Evolutionary conservation across 2,888 invertebrate genomes (phyloP).

Genomic region (Acrobeloides nanus): DNA sequence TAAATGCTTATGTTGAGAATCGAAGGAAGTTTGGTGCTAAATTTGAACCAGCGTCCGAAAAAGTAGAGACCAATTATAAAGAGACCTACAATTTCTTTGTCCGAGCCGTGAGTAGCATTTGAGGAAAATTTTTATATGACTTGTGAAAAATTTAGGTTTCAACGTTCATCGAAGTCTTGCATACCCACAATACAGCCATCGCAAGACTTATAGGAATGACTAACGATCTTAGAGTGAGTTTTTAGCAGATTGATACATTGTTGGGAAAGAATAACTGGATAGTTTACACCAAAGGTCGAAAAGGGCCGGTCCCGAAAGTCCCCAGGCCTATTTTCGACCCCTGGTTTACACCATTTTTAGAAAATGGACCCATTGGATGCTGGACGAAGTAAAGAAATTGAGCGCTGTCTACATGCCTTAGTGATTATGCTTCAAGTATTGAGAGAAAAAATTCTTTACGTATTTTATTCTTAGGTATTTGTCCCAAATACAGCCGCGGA

Average conservation of each 20-base stretch:
- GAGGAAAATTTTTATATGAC: constrained; percentile 3
- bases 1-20: constrained; percentile 30
- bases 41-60: background rate
- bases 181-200: constrained; percentile 46
- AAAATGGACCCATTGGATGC: constrained; percentile 34
- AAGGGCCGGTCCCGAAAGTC: too few species aligned
- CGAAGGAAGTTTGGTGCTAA: constrained; percentile 5
- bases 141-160: constrained; percentile 26
- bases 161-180: constrained; percentile 40
- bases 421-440: constrained; percentile 47
- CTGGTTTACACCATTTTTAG: constrained; percentile 19
- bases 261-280: too few species aligned
- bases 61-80: constrained; percentile 23
- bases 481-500: constrained; percentile 34
- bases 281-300: too few species aligned
- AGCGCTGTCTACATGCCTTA: constrained; percentile 38
- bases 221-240: constrained; percentile 34
- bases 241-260: too few species aligned
- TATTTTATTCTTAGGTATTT: constrained; percentile 30
- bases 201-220: constrained; percentile 37
- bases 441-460: constrained; percentile 1
- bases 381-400: constrained; percentile 36
- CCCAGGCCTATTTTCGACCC: background rate
- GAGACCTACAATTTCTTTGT: constrained; percentile 46
- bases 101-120: constrained; percentile 30